Conservation (phyloP, 1,140 invertebrate genomes). For the Scaptomyza graminum region DNA sequence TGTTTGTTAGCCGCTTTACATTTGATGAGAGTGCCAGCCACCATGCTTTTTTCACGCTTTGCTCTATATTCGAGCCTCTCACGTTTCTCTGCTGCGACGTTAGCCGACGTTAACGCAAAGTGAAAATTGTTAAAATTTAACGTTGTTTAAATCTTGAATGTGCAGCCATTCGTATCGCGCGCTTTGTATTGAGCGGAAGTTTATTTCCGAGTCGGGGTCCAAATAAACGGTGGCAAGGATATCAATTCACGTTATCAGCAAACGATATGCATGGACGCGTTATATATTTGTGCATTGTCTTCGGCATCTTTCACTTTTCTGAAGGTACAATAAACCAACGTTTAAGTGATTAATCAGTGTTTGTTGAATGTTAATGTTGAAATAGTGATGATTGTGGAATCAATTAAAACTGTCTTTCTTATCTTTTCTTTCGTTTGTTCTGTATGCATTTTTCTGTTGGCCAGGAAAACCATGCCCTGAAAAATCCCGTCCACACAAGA, state of each 20-base stretch:
- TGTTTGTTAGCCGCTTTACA: slow-evolving; percentile 2
- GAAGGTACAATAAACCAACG: slow-evolving; percentile 60
- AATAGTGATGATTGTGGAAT: not conserved
- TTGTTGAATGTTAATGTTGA: not conserved
- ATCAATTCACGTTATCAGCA: slow-evolving; percentile 9
- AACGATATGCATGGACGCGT: slow-evolving; percentile 54
- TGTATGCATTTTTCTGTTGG: not conserved
- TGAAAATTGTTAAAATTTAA: slow-evolving; percentile 77
- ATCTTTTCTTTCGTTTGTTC: slow-evolving; percentile 2
- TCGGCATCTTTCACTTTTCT: slow-evolving; percentile 72
- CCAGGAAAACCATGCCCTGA: slow-evolving; percentile 84
- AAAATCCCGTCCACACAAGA: slow-evolving; percentile 84
- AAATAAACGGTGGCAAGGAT: slow-evolving; percentile 26
- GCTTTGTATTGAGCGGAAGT: slow-evolving; percentile 59
- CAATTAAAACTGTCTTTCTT: slow-evolving; percentile 1
- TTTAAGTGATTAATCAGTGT: not conserved
- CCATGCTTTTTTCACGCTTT: slow-evolving; percentile 62
- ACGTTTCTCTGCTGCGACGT: not conserved
- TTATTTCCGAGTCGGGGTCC: slow-evolving; percentile 26
- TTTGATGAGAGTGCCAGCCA: slow-evolving; percentile 23
- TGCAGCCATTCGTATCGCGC: slow-evolving; percentile 72
- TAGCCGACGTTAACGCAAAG: slow-evolving; percentile 31
- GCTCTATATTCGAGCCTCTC: slow-evolving; percentile 29
- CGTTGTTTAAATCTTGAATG: slow-evolving; percentile 45
- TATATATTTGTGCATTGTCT: slow-evolving; percentile 55